Base-by-base conservation (phyloP, 2,113 vertebrate species). In the Tamias sibiricus region DNA sequence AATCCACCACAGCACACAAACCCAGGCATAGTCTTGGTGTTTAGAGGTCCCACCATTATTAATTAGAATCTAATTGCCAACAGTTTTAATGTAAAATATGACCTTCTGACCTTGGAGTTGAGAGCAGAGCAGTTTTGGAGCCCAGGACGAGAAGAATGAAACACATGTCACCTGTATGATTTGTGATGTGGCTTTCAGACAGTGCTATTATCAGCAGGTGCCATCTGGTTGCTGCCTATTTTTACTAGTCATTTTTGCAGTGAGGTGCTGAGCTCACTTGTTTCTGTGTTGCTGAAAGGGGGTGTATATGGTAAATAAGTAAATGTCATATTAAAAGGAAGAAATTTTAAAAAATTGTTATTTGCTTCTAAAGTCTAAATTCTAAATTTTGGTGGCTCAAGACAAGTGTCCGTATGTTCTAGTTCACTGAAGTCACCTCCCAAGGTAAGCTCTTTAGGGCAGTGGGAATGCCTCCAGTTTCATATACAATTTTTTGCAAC, bases 151-250 rank as follows among this genome's bases (percentile, higher is more conserved):
- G 74, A 8, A 82, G 75, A 94, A 64, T 16, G 57, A 37, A 82
- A 74, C 42, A 88, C 1, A 52, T 35, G 5, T 96, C 82, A 92
- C 86, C 89, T 94, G 79, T 80, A 32, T 76, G 66, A 74, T 88
- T 75, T 94, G 80, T 87, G 83, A 87, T 0, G 44, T 82, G 26
- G 19, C 62, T 97, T 91, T 87, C 71, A 95, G 79, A 42, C 66
- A 68, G 64, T 1, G 57, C 95, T 97, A 47, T 96, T 94, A 96
- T 89, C 91, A 84, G 93, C 0, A 0, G 26, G 71, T 83, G 86
- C 95, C 97, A 98, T 97, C 93, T 97, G 97, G 47, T 62, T 16
- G 44, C 19, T 89, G 74, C 54, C 86, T 97, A 62, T 93, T 98
- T 97, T 95, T 94, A 37, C 64, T 66, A 20, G 68, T 79, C 96